These are phyloP conservation scores for Athene cunicularia DNA, from an alignment of 2,113 vertebrate genomes.

Conservation along the genomic window DNA sequence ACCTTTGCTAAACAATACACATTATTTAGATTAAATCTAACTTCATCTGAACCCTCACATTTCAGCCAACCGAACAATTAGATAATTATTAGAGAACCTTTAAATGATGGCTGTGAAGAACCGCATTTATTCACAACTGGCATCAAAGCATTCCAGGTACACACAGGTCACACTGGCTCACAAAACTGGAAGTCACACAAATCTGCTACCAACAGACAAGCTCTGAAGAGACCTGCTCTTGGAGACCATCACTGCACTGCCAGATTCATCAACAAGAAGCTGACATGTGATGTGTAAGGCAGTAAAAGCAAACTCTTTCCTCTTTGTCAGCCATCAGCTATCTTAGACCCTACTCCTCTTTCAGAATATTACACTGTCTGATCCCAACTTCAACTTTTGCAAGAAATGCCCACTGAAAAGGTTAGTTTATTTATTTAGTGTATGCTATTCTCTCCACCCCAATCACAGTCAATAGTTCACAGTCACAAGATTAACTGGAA, in stretches of 20 bases:
- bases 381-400: background rate
- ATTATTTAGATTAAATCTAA: background rate
- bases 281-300: accelerated
- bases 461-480: background rate
- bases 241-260: background rate
- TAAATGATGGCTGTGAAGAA: background rate
- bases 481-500: background rate
- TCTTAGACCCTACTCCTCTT: background rate
- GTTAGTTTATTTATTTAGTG: background rate
- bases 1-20: background rate
- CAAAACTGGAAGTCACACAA: background rate
- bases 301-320: background rate
- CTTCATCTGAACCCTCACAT: background rate
- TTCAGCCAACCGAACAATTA: background rate
- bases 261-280: background rate
- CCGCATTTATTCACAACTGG: background rate
- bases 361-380: background rate
- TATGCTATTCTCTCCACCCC: background rate
- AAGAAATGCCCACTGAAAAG: background rate
- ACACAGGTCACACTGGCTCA: background rate
- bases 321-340: background rate
- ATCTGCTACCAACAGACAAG: background rate
- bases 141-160: background rate
- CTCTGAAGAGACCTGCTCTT: background rate
- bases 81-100: background rate